Conservation (phyloP, 2,888 invertebrate genomes). For the Clivina fossor region DNA sequence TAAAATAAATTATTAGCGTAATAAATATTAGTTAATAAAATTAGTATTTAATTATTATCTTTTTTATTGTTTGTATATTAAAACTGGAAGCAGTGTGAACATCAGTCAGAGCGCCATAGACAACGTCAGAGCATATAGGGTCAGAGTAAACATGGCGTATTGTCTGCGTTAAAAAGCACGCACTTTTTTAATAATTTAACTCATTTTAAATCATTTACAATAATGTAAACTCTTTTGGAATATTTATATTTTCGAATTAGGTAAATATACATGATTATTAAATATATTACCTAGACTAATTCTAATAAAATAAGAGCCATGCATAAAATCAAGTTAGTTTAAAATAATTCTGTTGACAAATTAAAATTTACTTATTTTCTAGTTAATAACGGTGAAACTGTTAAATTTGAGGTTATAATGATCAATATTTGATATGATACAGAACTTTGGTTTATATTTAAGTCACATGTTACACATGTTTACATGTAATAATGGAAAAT, state of each 20-base stretch:
- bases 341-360: conserved; percentile 27
- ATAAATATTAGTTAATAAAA: not conserved
- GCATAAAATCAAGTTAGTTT: too few relatives aligned
- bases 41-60: conserved; percentile 12
- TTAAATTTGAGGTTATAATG: too few relatives aligned
- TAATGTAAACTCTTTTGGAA: conserved; percentile 31
- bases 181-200: conserved; percentile 35
- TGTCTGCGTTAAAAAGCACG: conserved; percentile 46
- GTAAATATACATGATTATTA: conserved; percentile 15
- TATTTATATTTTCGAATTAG: conserved; percentile 30
- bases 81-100: conserved; percentile 41
- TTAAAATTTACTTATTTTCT: conserved; percentile 20
- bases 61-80: conserved; percentile 32
- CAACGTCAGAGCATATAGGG: conserved; percentile 35
- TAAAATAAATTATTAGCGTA: too few relatives aligned
- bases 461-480: conserved; percentile 33
- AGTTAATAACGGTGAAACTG: too few relatives aligned
- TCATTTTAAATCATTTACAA: conserved; percentile 32
- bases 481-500: too few relatives aligned
- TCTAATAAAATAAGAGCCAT: not conserved
- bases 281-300: not conserved
- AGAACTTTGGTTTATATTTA: too few relatives aligned
- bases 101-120: too few relatives aligned
- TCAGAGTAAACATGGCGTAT: conserved; percentile 55
- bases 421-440: too few relatives aligned